Evolutionary conservation across 2,113 vertebrate species (phyloP).

Genomic region (Petroica traversi): DNA sequence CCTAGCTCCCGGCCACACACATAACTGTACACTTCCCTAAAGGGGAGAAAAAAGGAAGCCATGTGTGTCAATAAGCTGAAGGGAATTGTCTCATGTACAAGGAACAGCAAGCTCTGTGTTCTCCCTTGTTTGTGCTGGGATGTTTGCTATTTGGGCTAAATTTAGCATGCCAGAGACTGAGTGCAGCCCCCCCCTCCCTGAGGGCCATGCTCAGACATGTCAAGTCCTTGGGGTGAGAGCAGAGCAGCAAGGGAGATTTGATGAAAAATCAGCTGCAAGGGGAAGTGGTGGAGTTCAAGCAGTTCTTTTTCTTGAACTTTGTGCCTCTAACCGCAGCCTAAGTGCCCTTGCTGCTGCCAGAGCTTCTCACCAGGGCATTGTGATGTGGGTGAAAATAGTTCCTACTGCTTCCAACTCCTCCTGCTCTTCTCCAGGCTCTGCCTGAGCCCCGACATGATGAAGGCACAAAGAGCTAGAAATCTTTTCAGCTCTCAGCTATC

Average conservation of each 20-base stretch:
- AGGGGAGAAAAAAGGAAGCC: not conserved
- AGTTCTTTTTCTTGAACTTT: not conserved
- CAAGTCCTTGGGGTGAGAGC: not conserved
- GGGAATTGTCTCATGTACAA: not conserved
- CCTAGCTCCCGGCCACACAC: not conserved
- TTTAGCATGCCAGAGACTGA: not conserved
- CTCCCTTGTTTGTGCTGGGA: not conserved
- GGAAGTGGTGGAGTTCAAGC: not conserved
- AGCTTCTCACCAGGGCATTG: not conserved
- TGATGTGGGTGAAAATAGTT: not conserved
- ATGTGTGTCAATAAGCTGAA: not conserved
- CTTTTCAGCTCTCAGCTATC: not conserved
- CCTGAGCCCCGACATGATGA: not conserved
- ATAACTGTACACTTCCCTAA: not conserved
- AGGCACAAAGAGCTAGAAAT: not conserved
- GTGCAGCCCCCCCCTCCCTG: not conserved
- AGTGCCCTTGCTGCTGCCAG: not conserved
- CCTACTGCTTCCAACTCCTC: not conserved
- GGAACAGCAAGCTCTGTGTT: slow-evolving; percentile 4
- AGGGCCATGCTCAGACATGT: not conserved
- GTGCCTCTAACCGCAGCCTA: not conserved
- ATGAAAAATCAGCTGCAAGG: not conserved
- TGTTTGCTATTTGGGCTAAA: not conserved
- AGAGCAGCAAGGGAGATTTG: not conserved
- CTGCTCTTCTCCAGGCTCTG: not conserved